These are phyloP conservation scores for Leucopsar rothschildi DNA, from an alignment of 2,113 vertebrate genomes.

Conservation along the genomic window DNA sequence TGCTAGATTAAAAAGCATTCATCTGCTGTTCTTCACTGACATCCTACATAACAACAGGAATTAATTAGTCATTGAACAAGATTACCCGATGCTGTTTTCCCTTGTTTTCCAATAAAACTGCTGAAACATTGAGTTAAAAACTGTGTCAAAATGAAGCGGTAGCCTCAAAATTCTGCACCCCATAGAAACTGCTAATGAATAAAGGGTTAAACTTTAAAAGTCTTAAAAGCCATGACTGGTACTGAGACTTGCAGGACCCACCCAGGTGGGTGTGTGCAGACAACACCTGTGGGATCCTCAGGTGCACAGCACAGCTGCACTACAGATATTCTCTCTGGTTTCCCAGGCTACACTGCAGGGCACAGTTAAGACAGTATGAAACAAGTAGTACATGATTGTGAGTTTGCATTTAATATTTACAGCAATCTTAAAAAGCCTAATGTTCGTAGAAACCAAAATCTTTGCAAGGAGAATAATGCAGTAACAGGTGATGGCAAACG, in stretches of 20 bases:
- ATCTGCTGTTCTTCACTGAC: neutral
- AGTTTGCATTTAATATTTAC: conserved; percentile 11
- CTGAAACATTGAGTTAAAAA: conserved; percentile 6
- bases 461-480: neutral
- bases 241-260: neutral
- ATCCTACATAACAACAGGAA: neutral
- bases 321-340: neutral
- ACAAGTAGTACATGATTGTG: neutral
- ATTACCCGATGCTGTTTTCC: neutral
- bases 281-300: neutral
- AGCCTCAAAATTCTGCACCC: neutral
- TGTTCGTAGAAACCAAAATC: neutral
- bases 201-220: neutral
- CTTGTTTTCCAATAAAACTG: neutral
- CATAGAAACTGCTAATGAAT: neutral
- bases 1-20: conserved; percentile 10
- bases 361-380: neutral
- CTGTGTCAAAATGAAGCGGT: neutral
- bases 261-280: neutral
- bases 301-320: neutral
- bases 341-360: neutral
- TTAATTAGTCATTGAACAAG: neutral
- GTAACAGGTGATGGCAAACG: neutral
- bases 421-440: conserved; percentile 6
- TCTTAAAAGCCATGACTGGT: neutral